Base-by-base conservation (phyloP, 2,113 vertebrate genomes). In the Epinephelus lanceolatus region DNA sequence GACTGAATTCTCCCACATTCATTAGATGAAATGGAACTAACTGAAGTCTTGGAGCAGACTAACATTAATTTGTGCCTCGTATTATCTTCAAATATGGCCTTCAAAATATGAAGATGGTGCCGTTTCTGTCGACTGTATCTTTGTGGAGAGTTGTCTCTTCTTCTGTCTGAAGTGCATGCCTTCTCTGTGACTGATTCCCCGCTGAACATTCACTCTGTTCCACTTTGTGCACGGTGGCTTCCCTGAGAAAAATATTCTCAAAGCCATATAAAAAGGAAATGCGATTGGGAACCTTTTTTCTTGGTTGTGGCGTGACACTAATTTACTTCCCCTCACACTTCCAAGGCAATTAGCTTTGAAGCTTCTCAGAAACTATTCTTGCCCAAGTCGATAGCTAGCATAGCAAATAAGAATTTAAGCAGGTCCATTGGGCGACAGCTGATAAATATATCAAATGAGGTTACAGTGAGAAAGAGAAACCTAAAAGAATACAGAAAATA, bases 341-440 rank as follows among this genome's bases (percentile, higher is more conserved):
- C 93, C 93, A 95, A 96, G 92, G 94, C 95, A 96, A 95, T 95
- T 96, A 95, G 93, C 95, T 95, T 94, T 95, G 95, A 95, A 95
- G 94, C 93, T 93, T 93, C 93, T 94, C 87, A 91, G 91, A 94
- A 94, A 94, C 91, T 92, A 92, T 94, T 94, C 90, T 93, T 93
- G 91, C 93, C 88, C 89, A 80, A 94, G 89, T 93, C 79, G 91
- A 95, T 95, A 94, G 93, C 93, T 91, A 90, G 92, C 90, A 89
- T 94, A 90, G 92, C 88, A 91, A 95, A 95, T 92, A 91, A 59
- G 88, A 95, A 94, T 92, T 92, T 94, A 93, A 94, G 92, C 91
- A 92, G 90, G 93, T 91, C 94, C 90, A 90, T 77, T 92, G 94
- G 93, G 93, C 83, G 80, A 92, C 83, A 77, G 86, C 79, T 91